Evolutionary conservation across 1,140 invertebrate genomes (phyloP).

Genomic region (Oryctes rhinoceros): DNA sequence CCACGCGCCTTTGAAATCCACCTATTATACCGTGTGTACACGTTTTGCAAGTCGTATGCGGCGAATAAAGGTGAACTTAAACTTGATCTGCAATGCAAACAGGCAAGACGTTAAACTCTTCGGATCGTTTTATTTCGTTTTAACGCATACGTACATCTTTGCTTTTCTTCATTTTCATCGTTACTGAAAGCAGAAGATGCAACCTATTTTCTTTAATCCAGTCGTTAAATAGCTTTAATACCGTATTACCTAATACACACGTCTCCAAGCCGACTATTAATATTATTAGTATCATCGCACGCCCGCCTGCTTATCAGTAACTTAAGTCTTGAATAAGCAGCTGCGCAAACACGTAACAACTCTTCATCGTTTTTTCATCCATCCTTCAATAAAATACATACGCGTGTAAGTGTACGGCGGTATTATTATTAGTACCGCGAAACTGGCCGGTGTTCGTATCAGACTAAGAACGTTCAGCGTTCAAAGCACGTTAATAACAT

Average conservation of each 20-base stretch:
- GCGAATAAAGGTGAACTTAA: slow-evolving; percentile 27
- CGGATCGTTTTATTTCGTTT: background rate
- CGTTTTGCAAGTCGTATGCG: background rate
- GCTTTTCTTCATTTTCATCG: background rate
- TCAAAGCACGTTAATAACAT: background rate
- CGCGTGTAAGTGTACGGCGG: background rate
- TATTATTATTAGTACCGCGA: background rate
- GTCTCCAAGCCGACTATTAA: background rate
- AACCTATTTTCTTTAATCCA: no score
- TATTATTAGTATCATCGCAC: background rate
- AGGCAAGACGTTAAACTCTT: background rate
- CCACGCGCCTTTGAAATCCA: slow-evolving; percentile 16
- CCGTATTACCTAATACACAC: background rate
- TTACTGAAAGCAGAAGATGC: background rate
- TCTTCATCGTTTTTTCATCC: background rate
- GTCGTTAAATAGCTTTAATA: no score
- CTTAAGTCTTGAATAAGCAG: background rate
- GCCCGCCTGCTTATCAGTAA: slow-evolving; percentile 1
- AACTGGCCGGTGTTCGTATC: background rate
- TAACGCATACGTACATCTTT: background rate
- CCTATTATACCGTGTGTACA: slow-evolving; percentile 20
- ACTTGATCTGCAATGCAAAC: slow-evolving; percentile 35
- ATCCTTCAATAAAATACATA: background rate
- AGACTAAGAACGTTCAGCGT: background rate
- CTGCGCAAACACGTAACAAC: slow-evolving; percentile 18